phyloP scores from a whole-genome alignment of 2,113 vertebrate genomes.

The Xenopus tropicalis region UCB_Xtro_10.0 CM004444.2:128206001-128206500 shows the following conservation, averaged over 20 bases:
- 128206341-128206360: no score
- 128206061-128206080: slow-evolving; percentile 41
- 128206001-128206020: slow-evolving; percentile 39
- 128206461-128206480: no score
- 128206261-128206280: neutral
- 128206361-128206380: no score
- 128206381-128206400: no score
- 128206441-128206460: no score
- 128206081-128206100: slow-evolving; percentile 28
- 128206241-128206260: neutral
- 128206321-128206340: no score
- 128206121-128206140: slow-evolving; percentile 48
- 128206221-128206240: slow-evolving; percentile 6
- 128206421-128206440: no score
- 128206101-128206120: slow-evolving; percentile 37
- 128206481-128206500: no score
- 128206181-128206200: slow-evolving; percentile 36
- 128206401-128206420: no score
- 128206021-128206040: slow-evolving; percentile 37
- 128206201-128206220: slow-evolving; percentile 49
- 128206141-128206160: slow-evolving; percentile 46
- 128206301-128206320: no score
- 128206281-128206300: no score
- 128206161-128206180: slow-evolving; percentile 49
- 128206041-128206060: slow-evolving; percentile 46